Conservation (phyloP, 2,888 invertebrate genomes). For the Brenthis ino region DNA sequence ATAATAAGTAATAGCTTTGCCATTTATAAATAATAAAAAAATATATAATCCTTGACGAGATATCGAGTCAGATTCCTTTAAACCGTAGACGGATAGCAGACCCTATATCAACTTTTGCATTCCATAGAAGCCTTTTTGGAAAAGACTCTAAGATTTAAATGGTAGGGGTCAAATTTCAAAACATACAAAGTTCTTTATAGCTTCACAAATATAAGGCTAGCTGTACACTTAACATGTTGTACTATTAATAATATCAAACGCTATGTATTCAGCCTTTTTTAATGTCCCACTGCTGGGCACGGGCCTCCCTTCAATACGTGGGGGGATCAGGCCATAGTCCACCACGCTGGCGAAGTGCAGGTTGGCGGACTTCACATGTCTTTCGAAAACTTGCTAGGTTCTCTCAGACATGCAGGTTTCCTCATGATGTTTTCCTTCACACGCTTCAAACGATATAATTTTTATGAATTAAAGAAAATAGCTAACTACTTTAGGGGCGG, state of each 20-base stretch:
- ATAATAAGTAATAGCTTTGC: neutral
- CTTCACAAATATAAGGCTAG: slow-evolving; percentile 10
- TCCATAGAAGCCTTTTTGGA: slow-evolving; percentile 22
- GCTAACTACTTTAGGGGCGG: no score
- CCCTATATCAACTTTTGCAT: slow-evolving; percentile 34
- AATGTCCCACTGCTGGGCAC: no score
- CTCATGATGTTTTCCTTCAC: no score
- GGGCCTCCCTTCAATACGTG: no score
- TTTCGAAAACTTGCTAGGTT: no score
- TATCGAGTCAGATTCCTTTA: slow-evolving; percentile 27
- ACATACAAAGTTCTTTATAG: slow-evolving; percentile 12
- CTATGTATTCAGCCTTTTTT: no score
- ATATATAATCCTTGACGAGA: slow-evolving; percentile 23
- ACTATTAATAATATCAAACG: neutral
- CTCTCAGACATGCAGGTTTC: no score
- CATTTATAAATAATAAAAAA: slow-evolving; percentile 9
- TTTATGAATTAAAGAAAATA: no score
- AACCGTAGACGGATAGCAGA: slow-evolving; percentile 15
- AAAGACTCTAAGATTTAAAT: slow-evolving; percentile 16
- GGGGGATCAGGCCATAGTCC: no score
- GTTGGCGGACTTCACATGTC: no score
- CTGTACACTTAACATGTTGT: neutral
- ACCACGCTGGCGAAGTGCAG: no score
- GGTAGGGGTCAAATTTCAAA: slow-evolving; percentile 16
- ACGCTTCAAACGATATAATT: no score